Base-by-base conservation (phyloP, 2,113 vertebrate species). In the Mus pahari region DNA sequence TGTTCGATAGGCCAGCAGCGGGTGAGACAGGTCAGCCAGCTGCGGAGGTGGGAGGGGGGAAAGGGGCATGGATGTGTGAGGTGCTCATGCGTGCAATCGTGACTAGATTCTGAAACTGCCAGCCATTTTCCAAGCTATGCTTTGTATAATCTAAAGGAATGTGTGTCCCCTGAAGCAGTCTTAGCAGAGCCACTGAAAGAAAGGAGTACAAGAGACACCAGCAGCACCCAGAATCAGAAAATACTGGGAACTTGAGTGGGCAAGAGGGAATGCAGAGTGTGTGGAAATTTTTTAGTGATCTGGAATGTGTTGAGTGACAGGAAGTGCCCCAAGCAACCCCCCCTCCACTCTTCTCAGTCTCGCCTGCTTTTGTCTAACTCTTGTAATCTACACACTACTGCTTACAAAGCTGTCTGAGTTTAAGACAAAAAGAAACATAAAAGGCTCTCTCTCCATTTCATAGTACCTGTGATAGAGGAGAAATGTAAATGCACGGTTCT, bases 21-120 rank as follows among this genome's bases (percentile, higher is more conserved):
- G 98, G 98, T 97, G 97, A 98, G 98, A 98, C 98, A 98, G 99
- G 99, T 99, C 99, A 99, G 98, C 99, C 99, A 99, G 99, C 99
- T 99, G 99, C 98, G 98, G 98, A 97, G 97, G 96, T 71, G 94
- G 94, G 95, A 92, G 96, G 88, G 71, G 73, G 58, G 74, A 71
- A 62, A 83, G 88, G 62, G 92, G 96, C 77, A 97, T 55, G 98
- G 98, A 97, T 97, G 98, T 98, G 98, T 98, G 98, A 98, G 98
- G 98, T 98, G 98, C 97, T 98, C 97, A 97, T 96, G 98, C 97
- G 98, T 98, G 97, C 89, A 98, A 98, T 98, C 98, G 94, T 97
- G 97, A 97, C 97, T 92, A 77, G 97, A 98, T 97, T 98, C 97
- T 98, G 92, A 96, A 98, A 97, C 96, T 97, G 96, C 97, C 97